phyloP scores from a whole-genome alignment of 2,113 vertebrate genomes.

The Notarius lentiginosus region DNA sequence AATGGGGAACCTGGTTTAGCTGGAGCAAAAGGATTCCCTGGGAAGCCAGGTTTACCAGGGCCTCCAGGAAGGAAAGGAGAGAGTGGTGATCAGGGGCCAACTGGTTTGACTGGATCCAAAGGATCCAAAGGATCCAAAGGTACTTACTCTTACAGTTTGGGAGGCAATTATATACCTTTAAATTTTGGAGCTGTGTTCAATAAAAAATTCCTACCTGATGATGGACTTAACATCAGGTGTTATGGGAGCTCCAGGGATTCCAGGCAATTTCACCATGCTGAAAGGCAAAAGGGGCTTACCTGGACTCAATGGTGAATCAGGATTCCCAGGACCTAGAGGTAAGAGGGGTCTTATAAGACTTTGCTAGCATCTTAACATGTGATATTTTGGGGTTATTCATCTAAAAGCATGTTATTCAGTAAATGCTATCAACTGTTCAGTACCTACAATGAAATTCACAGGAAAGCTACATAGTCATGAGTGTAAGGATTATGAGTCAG shows the following conservation, averaged over 20 bases:
- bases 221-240: conserved; percentile 16
- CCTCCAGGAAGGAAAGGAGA: conserved; percentile 20
- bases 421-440: no score
- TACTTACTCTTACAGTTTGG: not conserved
- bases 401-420: no score
- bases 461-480: no score
- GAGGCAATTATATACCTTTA: not conserved
- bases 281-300: conserved; percentile 25
- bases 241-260: not conserved
- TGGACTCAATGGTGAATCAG: conserved; percentile 20
- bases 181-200: not conserved
- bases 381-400: no score
- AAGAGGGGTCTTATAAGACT: not conserved
- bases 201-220: not conserved
- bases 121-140: conserved; percentile 31
- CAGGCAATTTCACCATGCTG: not conserved
- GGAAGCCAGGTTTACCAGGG: conserved; percentile 48
- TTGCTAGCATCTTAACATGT: no score
- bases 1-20: not conserved
- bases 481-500: not conserved
- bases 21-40: conserved; percentile 26
- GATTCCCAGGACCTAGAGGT: conserved; percentile 45
- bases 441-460: no score
- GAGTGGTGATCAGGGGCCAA: not conserved
- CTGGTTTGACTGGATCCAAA: not conserved